Evolutionary conservation across 2,888 invertebrate species (phyloP).

Genomic region (Tanytarsus gracilentus): DNA sequence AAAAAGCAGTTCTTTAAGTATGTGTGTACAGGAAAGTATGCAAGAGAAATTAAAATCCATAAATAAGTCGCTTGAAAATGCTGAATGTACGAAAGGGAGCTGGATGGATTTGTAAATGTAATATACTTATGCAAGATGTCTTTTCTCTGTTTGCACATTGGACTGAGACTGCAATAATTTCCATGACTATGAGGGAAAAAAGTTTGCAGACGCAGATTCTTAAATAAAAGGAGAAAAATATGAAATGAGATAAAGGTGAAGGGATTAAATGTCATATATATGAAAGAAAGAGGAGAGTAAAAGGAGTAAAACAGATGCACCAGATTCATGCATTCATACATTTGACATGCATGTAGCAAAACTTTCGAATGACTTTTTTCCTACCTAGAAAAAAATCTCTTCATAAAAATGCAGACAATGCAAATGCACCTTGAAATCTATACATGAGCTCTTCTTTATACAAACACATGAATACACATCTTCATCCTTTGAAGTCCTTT

Average conservation of each 20-base stretch:
- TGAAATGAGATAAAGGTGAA: neutral
- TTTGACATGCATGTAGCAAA: neutral
- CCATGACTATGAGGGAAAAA: no score
- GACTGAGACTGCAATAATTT: no score
- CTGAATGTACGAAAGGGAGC: neutral
- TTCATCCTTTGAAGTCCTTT: constrained; percentile 1
- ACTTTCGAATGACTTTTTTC: neutral
- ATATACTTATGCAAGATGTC: constrained; percentile 11
- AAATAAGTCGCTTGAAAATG: neutral
- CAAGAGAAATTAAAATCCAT: neutral
- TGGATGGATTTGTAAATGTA: neutral
- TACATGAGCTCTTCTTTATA: neutral
- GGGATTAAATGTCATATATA: neutral
- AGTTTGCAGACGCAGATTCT: neutral
- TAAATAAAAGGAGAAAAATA: neutral
- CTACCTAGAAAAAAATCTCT: neutral
- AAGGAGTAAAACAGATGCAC: constrained; percentile 22
- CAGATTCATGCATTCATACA: constrained; percentile 17
- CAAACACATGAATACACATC: neutral
- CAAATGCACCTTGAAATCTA: constrained; percentile 14
- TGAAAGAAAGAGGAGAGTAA: constrained; percentile 18
- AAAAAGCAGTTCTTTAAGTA: neutral
- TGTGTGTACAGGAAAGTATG: neutral
- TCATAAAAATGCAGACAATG: constrained; percentile 8
- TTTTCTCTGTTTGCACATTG: no score